Conservation (phyloP, 2,888 invertebrate species). For the Meteorus cinctellus region DNA sequence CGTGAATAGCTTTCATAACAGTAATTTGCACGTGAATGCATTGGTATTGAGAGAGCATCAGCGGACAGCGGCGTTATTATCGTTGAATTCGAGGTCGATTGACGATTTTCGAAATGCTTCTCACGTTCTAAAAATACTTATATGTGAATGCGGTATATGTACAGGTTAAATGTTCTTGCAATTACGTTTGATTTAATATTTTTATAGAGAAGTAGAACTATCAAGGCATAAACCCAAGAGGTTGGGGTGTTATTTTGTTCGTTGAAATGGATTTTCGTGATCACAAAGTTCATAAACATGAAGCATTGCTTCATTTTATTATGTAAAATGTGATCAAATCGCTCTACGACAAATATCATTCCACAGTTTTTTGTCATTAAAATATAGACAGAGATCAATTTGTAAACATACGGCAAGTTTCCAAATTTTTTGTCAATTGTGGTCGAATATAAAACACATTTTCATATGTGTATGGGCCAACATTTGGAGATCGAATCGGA, state of each 20-base stretch:
- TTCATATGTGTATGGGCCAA: not conserved
- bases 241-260: not conserved
- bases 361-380: no score
- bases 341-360: no score
- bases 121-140: not conserved
- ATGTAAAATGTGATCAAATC: no score
- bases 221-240: conserved; percentile 18
- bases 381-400: no score
- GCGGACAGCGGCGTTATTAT: conserved; percentile 36
- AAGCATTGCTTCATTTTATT: no score
- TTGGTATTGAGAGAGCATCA: not conserved
- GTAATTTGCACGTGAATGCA: not conserved
- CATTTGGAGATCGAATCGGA: not conserved
- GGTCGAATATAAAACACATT: not conserved
- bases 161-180: not conserved
- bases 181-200: conserved; percentile 18
- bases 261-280: not conserved
- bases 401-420: no score
- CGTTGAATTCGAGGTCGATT: conserved; percentile 30
- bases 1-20: not conserved
- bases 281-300: not conserved
- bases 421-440: no score
- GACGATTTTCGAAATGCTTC: not conserved
- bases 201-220: conserved; percentile 16
- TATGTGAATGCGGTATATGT: not conserved